Base-by-base conservation (phyloP, 1,140 invertebrate species). In the Apis dorsata region DNA sequence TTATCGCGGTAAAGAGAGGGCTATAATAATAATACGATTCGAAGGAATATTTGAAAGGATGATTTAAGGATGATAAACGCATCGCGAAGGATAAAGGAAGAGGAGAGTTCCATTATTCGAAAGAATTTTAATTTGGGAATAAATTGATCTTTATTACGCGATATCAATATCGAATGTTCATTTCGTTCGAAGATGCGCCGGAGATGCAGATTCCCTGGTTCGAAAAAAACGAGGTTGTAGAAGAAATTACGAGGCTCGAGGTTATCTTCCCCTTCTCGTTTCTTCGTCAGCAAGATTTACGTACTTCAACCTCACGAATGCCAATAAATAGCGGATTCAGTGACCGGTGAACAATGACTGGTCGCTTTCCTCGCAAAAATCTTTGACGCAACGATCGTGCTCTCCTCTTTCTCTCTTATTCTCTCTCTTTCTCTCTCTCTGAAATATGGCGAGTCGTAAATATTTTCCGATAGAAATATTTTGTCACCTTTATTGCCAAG, bases 401-500 rank as follows among this genome's bases (percentile, higher is more conserved):
- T 8, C 49, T n/a, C 19, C 34, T 60, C 11, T 13, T 53, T 66
- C 34, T 44, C 34, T 44, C 34, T 89, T 2, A 3, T 2, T 34
- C 3, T 34, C 34, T 34, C 3, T 34, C 34, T 28, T 2, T 28
- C 28, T n/a, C 19, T 9, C 34, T 7, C 34, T 7, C 34, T 89
- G 86, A 90, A 88, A 89, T 90, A 91, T 85, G 85, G 76, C 89
- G 66, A 71, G 73, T 89, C 88, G 84, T 93, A 92, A 93, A 93
- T 93, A 90, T 90, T 88, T 83, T 82, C 83, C 85, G 82, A 88
- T 91, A 89, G 90, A 90, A 93, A 92, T 92, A 92, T 93, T 93
- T 92, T 92, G 91, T 93, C 91, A 93, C 91, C 88, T 92, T 93
- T 92, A 92, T 92, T 91, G 78, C 90, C 75, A 76, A 78, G 51